These are phyloP conservation scores for Megalops cyprinoides DNA, from an alignment of 2,797 vertebrate species.

Conservation along the genomic window DNA sequence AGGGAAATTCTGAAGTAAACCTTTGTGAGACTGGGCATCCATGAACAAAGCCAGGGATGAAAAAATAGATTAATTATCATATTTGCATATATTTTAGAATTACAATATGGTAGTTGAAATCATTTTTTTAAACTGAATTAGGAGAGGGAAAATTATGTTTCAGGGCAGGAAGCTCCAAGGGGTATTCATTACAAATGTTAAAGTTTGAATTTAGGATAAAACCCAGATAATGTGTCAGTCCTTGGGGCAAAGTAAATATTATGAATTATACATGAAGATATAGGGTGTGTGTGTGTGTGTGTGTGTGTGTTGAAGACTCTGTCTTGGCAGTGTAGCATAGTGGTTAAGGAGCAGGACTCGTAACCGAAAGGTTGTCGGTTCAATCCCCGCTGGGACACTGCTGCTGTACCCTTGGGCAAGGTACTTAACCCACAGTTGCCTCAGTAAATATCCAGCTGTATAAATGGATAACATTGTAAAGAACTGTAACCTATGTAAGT, in stretches of 20 bases:
- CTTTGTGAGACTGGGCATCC: neutral
- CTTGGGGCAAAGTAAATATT: neutral
- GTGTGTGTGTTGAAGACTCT: no score
- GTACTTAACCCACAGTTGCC: no score
- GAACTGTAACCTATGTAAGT: no score
- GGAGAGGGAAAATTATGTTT: neutral
- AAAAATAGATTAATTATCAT: slow-evolving; percentile 7
- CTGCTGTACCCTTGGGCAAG: no score
- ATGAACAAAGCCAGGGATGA: neutral
- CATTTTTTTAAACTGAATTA: neutral
- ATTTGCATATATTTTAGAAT: neutral
- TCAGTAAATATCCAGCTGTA: no score
- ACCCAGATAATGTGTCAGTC: neutral
- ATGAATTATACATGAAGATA: neutral
- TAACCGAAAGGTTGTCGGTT: no score
- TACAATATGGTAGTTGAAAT: neutral
- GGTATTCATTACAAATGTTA: neutral
- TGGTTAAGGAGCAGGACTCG: no score
- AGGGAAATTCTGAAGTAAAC: neutral
- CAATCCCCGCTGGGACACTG: no score
- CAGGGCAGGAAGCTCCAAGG: neutral
- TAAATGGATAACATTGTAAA: no score
- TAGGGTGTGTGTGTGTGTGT: no score
- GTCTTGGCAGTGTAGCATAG: no score
- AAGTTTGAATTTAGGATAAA: neutral